Base-by-base conservation (phyloP, 1,140 invertebrate genomes). In the Chelonus insularis region DNA sequence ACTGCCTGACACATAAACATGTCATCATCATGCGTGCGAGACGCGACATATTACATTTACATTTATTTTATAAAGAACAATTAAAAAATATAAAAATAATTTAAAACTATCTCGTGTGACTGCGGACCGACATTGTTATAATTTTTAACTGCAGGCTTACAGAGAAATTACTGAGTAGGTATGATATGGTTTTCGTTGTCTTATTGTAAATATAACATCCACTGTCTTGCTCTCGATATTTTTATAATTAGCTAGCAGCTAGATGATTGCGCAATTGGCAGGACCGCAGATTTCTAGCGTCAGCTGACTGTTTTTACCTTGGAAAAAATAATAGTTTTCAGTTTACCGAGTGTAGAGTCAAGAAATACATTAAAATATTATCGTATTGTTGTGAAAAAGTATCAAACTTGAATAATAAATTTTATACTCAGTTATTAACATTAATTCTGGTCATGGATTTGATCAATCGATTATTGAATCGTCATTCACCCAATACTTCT, bases 361-460 rank as follows among this genome's bases (percentile, higher is more conserved):
- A 50, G 7, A 29, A n/a, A 18, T 55, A 23, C 6, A 7, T 55
- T n/a, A n/a, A 25, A 52, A 29, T 29, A 29, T 4, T 29, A 29
- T n/a, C n/a, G 25, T 29, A 29, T 4, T 29, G 7, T 29, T 29
- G 25, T 29, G 25, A n/a, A 48, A 1, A 48, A 23, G 18, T 45
- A 45, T 45, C 12, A 11, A 45, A 20, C 6, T 50, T 29, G 11
- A 12, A 52, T 9, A 52, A 23, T 18, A 48, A 16, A 7, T 29
- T 32, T 47, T 34, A 55, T 48, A 29, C 21, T 9, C n/a, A n/a
- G n/a, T n/a, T n/a, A n/a, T 20, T 1, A 39, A 58, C 11, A 3
- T 76, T 77, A 74, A 74, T 76, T 12, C 76, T 70, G 54, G 72
- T 77, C 61, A 77, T 77, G 75, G 75, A 77, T 12, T 77, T 70